phyloP scores from a whole-genome alignment of 2,113 vertebrate genomes.

The Calypte anna region DNA sequence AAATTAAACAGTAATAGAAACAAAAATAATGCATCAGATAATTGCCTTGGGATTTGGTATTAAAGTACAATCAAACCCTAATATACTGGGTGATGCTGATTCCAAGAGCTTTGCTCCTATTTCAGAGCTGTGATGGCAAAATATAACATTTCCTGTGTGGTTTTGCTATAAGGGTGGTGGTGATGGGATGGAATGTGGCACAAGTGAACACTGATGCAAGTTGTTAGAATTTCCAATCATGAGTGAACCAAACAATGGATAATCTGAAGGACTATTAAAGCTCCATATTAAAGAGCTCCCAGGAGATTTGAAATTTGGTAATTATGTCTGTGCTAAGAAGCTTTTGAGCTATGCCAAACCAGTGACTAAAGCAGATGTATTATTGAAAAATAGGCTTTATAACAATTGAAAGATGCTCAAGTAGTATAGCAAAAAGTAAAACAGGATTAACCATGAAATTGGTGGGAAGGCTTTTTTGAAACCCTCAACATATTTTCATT shows the following conservation, averaged over 20 bases:
- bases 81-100: background rate
- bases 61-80: background rate
- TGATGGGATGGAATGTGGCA: background rate
- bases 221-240: background rate
- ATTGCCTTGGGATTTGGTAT: background rate
- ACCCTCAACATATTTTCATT: background rate
- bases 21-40: background rate
- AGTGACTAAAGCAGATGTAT: background rate
- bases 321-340: background rate
- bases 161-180: background rate
- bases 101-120: background rate
- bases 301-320: background rate
- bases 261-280: background rate
- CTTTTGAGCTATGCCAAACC: background rate
- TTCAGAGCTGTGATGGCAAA: background rate
- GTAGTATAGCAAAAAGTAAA: background rate
- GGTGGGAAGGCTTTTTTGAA: background rate
- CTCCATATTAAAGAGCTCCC: background rate
- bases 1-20: background rate
- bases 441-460: background rate
- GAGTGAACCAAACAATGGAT: background rate
- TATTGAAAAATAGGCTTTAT: background rate
- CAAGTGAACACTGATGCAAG: background rate
- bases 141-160: background rate
- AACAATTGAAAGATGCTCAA: background rate